Base-by-base conservation (phyloP, 2,888 invertebrate genomes). In the Sphaerophoria rueppellii region DNA sequence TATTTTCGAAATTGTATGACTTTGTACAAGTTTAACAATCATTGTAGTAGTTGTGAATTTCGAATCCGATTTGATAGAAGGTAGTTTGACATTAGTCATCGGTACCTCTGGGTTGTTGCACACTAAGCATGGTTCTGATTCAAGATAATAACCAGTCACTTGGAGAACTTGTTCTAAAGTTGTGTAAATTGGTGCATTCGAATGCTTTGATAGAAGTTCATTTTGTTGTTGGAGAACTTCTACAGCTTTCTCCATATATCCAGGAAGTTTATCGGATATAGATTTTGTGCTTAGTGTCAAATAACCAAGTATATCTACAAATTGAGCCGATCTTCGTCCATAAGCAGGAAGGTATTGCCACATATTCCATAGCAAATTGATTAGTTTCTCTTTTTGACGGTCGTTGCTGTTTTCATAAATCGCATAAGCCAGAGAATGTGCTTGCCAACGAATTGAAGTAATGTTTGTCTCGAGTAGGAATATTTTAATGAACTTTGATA, bases 1-100 rank as follows among this genome's bases (percentile, higher is more conserved):
- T 88, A 99, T 97, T 90, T 98, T 96, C 89, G 98, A 97, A 87
- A 99, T 98, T 88, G 97, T 98, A 91, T 99, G 98, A 90, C 98
- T 98, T 88, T 97, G 97, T 54, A 98, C 95, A 87, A 99, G 93
- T 92, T 99, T 99, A 67, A 99, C 97, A 86, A 99, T 98, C 93
- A 99, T 99, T 0, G 98, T 98, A 9, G 98, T 98, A 1, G 99
- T 98, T 4, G 99, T 99, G 92, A 98, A 99, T 92, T 99, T 98
- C 0, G 98, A 98, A 93, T 99, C 99, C 80, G 96, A 95, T 93
- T 98, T 98, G 81, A 99, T 96, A 0, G 98, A 96, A 0, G 98
- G 97, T 73, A 99, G 92, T 91, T 99, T 99, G 87, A 98, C 97
- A 72, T 96, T 96, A 0, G 96, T 94, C 93, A 97, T 96, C 0